Base-by-base conservation (phyloP, 2,113 vertebrate genomes). In the Corythaeola cristata region DNA sequence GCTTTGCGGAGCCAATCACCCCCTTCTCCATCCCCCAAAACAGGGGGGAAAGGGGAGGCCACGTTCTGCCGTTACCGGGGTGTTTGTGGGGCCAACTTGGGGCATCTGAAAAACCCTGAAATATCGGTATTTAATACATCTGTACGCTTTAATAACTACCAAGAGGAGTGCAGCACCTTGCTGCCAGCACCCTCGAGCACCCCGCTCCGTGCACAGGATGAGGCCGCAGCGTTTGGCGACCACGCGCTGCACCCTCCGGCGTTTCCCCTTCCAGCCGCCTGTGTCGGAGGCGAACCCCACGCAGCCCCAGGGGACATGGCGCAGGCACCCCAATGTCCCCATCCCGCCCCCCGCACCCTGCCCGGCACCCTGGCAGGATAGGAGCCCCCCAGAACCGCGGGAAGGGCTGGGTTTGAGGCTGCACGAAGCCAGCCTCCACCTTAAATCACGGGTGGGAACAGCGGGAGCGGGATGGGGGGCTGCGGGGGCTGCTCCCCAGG, bases 301-400 rank as follows among this genome's bases (percentile, higher is more conserved):
- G 3, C 44, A 27, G 33, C 52, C 35, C 30, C 59, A 11, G 7
- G 47, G 47, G 3, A 21, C 26, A 14, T 44, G 5, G 2, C 8
- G 16, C 8, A 1, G 52, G 8, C 41, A 8, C 41, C 66, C 41
- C n/a, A 0, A 8, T 5, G 11, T 27, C 71, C 71, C 71, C 60
- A 55, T 5, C 35, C 39, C 33, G 17, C 28, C 5, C 27, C 16
- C 18, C 4, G 0, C 21, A 2, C 27, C 24, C 50, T 39, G 33
- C 19, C 26, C 13, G 1, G 23, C 5, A 27, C 6, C 27, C 58
- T 0, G 2, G 35, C 11, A 11, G 82, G 79, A 62, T 12, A 44
- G n/a, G 11, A 4, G 67, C 49, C 53, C 22, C 0, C 30, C 68
- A 19, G 47, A 0, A 3, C 8, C 1, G 5, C 0, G 2, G 56